Evolutionary conservation across 2,888 invertebrate species (phyloP).

Genomic region (Schizaphis graminum): DNA sequence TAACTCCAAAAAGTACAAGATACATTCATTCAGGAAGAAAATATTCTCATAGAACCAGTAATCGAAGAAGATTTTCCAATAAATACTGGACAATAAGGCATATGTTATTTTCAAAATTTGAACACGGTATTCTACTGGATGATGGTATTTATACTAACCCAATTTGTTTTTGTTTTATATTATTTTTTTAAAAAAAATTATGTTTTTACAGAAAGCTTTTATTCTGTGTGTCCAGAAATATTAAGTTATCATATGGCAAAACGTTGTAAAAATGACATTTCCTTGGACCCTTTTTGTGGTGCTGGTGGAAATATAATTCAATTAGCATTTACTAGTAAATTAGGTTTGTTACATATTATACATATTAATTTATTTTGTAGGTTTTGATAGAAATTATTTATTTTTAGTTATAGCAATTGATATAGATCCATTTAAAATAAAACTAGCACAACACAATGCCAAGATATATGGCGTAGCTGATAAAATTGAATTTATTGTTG

Average conservation of each 20-base stretch:
- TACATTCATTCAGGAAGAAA: background rate
- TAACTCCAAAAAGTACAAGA: background rate
- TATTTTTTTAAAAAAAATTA: background rate
- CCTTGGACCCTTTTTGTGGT: conserved; percentile 98
- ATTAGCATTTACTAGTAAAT: conserved; percentile 88
- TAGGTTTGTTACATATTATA: conserved; percentile 74
- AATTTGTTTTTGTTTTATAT: background rate
- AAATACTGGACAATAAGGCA: conserved; percentile 95
- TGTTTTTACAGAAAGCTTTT: conserved; percentile 90
- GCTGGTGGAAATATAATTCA: conserved; percentile 98
- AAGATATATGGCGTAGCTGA: conserved; percentile 88
- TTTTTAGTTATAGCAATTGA: conserved; percentile 91
- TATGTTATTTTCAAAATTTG: conserved; percentile 89
- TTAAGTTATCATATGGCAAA: conserved; percentile 92
- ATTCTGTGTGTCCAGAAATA: conserved; percentile 97
- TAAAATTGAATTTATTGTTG: conserved; percentile 92
- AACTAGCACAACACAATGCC: conserved; percentile 92
- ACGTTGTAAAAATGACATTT: conserved; percentile 82
- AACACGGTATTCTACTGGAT: conserved; percentile 92
- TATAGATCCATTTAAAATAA: conserved; percentile 91
- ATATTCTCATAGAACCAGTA: background rate
- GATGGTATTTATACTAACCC: conserved; percentile 73
- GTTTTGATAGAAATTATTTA: background rate
- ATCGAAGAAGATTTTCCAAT: background rate
- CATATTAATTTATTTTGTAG: conserved; percentile 60